phyloP scores from a whole-genome alignment of 1,140 invertebrate species.

The Neuroterus valhalla region DNA sequence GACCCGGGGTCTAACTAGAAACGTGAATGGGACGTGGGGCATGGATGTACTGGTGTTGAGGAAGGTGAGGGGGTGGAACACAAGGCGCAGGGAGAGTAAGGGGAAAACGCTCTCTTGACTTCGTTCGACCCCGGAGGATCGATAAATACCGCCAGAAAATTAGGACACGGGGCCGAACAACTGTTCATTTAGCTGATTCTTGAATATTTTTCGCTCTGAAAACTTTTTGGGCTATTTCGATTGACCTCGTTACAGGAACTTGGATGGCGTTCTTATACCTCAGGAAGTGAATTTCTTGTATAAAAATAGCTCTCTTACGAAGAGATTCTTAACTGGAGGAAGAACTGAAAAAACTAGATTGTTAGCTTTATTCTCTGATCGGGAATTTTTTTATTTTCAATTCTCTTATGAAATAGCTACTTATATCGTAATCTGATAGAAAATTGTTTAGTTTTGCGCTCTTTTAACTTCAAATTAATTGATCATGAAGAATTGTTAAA shows the following conservation, averaged over 20 bases:
- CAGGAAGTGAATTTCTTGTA: background rate
- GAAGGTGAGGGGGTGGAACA: background rate
- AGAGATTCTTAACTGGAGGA: too few species aligned
- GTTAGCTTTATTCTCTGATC: too few species aligned
- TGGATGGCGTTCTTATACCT: background rate
- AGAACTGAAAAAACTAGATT: too few species aligned
- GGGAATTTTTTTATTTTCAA: too few species aligned
- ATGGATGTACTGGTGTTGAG: background rate
- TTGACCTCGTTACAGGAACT: background rate
- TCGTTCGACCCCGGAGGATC: conserved; percentile 17
- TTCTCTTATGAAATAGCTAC: too few species aligned
- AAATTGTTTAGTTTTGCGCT: too few species aligned
- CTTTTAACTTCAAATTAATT: too few species aligned
- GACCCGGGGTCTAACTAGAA: background rate
- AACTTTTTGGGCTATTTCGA: background rate
- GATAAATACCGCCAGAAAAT: conserved; percentile 29
- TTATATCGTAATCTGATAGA: too few species aligned
- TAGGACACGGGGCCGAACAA: conserved; percentile 26
- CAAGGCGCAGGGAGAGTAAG: background rate
- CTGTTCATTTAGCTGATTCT: conserved; percentile 14
- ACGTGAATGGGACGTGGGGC: background rate
- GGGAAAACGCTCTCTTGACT: conserved; percentile 21
- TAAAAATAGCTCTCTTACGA: background rate
- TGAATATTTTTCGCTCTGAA: background rate
- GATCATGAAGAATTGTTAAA: too few species aligned